A percentile compares a stretch with the other conserved stretches of the same genome.
Evolutionary conservation across 1,140 invertebrate genomes (phyloP).

Genomic region (Temnothorax curvispinosus): DNA sequence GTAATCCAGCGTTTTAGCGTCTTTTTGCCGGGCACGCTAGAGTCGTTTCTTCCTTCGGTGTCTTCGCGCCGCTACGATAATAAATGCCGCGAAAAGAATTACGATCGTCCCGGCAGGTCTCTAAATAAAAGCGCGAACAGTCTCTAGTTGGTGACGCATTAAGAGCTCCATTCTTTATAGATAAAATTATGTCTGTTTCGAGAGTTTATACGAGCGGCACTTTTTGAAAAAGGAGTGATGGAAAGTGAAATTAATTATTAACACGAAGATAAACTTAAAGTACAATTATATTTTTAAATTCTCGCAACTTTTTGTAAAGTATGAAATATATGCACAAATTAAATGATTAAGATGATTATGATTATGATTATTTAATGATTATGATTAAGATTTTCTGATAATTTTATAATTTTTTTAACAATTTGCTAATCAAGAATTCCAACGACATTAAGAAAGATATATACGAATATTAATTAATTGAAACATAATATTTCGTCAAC

Average conservation of each 20-base stretch:
- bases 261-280: neutral
- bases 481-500: neutral
- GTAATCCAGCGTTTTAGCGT: conserved; percentile 67
- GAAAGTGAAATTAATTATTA: neutral
- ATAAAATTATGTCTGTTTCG: neutral
- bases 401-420: neutral
- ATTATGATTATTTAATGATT: too few species aligned
- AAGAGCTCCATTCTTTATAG: neutral
- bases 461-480: neutral
- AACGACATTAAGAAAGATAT: neutral
- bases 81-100: conserved; percentile 41
- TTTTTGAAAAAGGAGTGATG: neutral
- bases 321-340: neutral
- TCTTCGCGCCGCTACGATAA: neutral
- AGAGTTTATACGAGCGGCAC: neutral
- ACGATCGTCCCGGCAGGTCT: neutral
- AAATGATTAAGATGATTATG: neutral
- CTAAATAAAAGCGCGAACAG: conserved; percentile 36
- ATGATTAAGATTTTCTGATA: too few species aligned
- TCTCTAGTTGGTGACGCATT: conserved; percentile 3
- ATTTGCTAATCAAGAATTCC: neutral
- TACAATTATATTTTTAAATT: neutral
- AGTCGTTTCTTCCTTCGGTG: conserved; percentile 38
- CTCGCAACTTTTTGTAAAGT: neutral
- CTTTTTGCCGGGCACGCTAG: conserved; percentile 55